These are phyloP conservation scores for Stomorhina lunata DNA, from an alignment of 2,888 invertebrate species.

Conservation along the genomic window DNA sequence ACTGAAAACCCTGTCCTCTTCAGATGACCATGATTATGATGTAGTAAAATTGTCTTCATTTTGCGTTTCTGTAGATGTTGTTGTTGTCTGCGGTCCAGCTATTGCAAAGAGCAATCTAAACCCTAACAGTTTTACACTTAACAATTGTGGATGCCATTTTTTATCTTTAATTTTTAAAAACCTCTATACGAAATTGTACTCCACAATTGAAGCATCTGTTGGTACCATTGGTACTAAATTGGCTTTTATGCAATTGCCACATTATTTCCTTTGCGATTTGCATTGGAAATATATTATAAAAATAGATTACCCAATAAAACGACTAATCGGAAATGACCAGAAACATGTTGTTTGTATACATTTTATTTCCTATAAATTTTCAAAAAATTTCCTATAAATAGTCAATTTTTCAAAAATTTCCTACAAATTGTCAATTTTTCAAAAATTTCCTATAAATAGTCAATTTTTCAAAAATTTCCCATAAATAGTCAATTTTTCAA, in stretches of 20 bases:
- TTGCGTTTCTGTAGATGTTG: background rate
- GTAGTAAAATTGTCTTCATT: background rate
- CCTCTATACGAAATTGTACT: slow-evolving; percentile 1
- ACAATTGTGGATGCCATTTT: slow-evolving; percentile 63
- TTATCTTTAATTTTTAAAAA: background rate
- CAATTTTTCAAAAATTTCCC: too few species aligned
- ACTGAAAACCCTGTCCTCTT: background rate
- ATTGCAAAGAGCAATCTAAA: slow-evolving; percentile 27
- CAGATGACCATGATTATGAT: background rate
- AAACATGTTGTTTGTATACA: slow-evolving; percentile 59
- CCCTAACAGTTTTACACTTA: slow-evolving; percentile 42
- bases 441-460: too few species aligned
- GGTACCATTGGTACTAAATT: slow-evolving; percentile 58
- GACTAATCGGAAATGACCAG: slow-evolving; percentile 61
- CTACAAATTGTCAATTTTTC: too few species aligned
- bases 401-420: too few species aligned
- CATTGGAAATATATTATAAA: slow-evolving; percentile 56
- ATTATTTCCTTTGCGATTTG: slow-evolving; percentile 69
- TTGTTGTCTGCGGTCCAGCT: background rate
- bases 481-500: too few species aligned
- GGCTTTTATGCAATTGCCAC: slow-evolving; percentile 65
- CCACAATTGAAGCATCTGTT: slow-evolving; percentile 28
- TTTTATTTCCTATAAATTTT: background rate
- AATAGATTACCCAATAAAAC: background rate
- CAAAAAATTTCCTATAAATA: background rate